Percentiles rank a stretch among this genome's conserved stretches.
phyloP scores from a whole-genome alignment of 2,113 vertebrate species.

The Pseudorectes ferrugineus region DNA sequence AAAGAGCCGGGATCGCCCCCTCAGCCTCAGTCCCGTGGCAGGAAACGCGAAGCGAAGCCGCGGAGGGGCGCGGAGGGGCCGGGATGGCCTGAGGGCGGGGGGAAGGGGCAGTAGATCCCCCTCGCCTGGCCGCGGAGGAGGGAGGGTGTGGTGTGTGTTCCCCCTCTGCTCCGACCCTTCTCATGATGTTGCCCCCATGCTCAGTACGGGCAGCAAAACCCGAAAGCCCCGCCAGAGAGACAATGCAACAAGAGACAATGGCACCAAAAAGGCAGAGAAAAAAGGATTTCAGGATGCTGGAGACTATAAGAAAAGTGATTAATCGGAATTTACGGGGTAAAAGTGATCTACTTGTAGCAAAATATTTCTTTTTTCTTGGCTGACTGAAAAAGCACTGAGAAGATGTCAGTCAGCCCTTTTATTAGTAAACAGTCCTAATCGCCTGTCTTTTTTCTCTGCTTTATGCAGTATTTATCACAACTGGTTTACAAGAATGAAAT shows the following conservation, averaged over 20 bases:
- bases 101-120: neutral
- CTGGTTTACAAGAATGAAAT: neutral
- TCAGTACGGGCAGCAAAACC: neutral
- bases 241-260: constrained; percentile 39
- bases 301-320: neutral
- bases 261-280: neutral
- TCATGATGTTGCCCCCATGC: neutral
- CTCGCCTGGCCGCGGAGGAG: neutral
- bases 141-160: neutral
- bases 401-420: neutral
- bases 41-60: neutral
- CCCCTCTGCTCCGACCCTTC: neutral
- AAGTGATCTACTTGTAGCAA: neutral
- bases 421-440: neutral
- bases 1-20: neutral
- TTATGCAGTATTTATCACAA: neutral
- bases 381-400: neutral
- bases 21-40: neutral
- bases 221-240: neutral
- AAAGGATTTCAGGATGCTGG: neutral
- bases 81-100: neutral
- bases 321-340: neutral
- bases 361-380: neutral
- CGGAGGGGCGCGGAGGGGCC: neutral
- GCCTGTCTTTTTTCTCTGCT: neutral